Base-by-base conservation (phyloP, 2,888 invertebrate species). In the Dicyrtomina minuta region DNA sequence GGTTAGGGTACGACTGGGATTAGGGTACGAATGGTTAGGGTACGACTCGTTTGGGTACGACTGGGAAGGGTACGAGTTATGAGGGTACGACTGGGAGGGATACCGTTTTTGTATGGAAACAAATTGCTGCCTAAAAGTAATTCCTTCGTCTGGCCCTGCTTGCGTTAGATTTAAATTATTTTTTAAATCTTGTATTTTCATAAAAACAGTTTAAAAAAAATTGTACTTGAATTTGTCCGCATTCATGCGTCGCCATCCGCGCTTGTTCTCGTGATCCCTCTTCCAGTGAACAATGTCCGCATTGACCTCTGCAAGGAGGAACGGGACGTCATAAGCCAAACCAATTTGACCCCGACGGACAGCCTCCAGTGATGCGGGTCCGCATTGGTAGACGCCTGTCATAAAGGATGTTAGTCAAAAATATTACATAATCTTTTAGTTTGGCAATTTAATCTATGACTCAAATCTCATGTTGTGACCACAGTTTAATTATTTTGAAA, bases 291-390 rank as follows among this genome's bases (percentile, higher is more conserved):
- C 88, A 66, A 90, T 83, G 81, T 93, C 92, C 10, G 92, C 92
- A 81, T 93, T 93, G 26, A 92, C 92, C 8, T 91, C 90, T 0
- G 91, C 87, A 76, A 92, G 83, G 84, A 92, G 86, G 81, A 92
- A 92, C 33, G 87, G 87, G 0, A 90, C 88, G 78, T 92, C 92
- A 78, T 87, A 90, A 71, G 87, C 87, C 62, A 89, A 84, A 0
- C 90, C 89, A 26, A 91, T 88, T 72, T 89, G 88, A 0, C 92
- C 92, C 79, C 88, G 86, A 76, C 87, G 87, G 71, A 93, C 86
- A 4, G 92, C 92, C 79, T 89, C 89, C 2, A 92, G 80, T 0
- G 92, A 88, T 0, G 90, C 88, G 10, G 93, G 92, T 0, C 93
- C 92, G 78, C 90, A 91, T 73, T 90, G 90, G 82, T 85, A 91